These are phyloP conservation scores for Thunnus albacares DNA, from an alignment of 2,797 vertebrate species.

Conservation along the genomic window DNA sequence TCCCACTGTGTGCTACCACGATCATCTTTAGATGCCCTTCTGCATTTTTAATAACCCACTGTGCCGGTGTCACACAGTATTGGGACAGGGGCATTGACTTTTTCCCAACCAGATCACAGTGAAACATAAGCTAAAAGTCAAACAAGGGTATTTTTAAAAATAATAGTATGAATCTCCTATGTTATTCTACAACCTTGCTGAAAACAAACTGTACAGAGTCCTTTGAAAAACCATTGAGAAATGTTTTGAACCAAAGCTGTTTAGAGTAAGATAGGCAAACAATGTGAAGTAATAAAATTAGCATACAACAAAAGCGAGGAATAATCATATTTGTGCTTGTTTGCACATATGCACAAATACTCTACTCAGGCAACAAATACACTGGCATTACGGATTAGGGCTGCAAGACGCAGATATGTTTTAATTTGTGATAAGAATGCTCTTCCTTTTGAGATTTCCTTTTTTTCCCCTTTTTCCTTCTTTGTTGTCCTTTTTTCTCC, in stretches of 20 bases:
- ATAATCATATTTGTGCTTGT: constrained; percentile 81
- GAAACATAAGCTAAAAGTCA: constrained; percentile 59
- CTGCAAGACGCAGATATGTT: constrained; percentile 77
- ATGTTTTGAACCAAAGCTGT: constrained; percentile 69
- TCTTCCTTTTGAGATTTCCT: constrained; percentile 58
- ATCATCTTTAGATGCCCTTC: constrained; percentile 62
- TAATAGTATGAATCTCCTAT: constrained; percentile 29
- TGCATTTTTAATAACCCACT: constrained; percentile 73
- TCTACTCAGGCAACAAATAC: constrained; percentile 66
- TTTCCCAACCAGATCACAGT: constrained; percentile 36
- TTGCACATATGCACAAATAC: constrained; percentile 71
- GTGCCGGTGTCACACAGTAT: constrained; percentile 50
- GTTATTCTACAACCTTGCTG: constrained; percentile 27
- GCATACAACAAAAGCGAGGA: constrained; percentile 73
- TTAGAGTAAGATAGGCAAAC: constrained; percentile 71
- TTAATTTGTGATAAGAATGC: constrained; percentile 78
- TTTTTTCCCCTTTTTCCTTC: constrained; percentile 26
- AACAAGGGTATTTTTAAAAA: constrained; percentile 42
- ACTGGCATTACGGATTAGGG: constrained; percentile 78
- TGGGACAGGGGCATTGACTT: constrained; percentile 40
- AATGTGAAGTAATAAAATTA: constrained; percentile 83
- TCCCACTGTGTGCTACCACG: constrained; percentile 63
- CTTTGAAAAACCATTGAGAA: constrained; percentile 50
- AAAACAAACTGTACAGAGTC: constrained; percentile 32
- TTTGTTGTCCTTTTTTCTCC: constrained; percentile 59